Evolutionary conservation across 2,797 vertebrate species (phyloP), one percentile per base, ranked within the genome.

Genomic region (Cyprinella venusta): DNA sequence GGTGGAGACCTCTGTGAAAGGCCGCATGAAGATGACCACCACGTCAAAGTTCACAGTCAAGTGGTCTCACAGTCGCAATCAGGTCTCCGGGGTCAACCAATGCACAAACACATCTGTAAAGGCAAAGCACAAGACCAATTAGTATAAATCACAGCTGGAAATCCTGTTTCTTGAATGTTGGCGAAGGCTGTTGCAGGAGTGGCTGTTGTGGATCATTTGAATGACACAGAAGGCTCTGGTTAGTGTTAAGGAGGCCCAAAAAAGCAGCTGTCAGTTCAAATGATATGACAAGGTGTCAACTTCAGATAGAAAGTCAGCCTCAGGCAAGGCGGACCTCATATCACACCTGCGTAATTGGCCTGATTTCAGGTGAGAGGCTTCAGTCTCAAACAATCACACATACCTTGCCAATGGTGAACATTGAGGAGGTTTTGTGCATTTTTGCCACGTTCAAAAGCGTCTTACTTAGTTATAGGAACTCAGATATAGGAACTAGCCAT

Each of bases 21-120:
- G 50, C 50, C 72, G 30, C 18, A 36, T 7, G 81, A 70, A 69
- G 21, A 54, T 76, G 76, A 79, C 81, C 78, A 74, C 76, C 63
- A 79, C 56, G 70, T 79, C 77, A 82, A 63, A 85, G 88, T 83
- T 86, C 81, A 88, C 56, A 89, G 81, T 84, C 77, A 86, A 89
- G 88, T 81, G 84, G 80, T 81, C 83, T 88, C 45, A 48, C 42
- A 82, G 82, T 82, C 81, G 81, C 40, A 70, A 33, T 48, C 40
- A 65, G 40, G 78, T 68, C 76, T 83, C 67, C 65, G 40, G 81
- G 88, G 81, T 89, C 85, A 89, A 54, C 12, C 26, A 12, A 79
- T 30, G 68, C 83, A 84, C 82, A 87, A 86, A 87, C 84, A 88
- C 61, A 77, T 65, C 82, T 50, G n/a, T n/a, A n/a, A n/a, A n/a